Evolutionary conservation across 2,113 vertebrate species (phyloP), one percentile per base, ranked within the genome.

Genomic region (Hyla sarda): DNA sequence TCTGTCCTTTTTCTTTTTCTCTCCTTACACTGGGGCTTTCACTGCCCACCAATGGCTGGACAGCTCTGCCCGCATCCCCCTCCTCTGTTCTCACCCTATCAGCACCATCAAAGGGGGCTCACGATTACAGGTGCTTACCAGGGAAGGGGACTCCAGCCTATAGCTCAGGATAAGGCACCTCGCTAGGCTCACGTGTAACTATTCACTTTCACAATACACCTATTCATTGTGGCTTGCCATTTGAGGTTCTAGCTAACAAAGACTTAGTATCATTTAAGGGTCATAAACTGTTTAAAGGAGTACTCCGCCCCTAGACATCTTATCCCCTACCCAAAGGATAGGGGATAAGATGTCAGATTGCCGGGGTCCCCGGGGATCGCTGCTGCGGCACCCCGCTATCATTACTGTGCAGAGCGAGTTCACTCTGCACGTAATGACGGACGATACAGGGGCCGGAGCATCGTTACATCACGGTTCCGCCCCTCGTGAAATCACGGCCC

Each of bases 1-100:
- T 73, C 48, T 69, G 3, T 41, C 8, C 62, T 56, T 73, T 74
- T 73, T 41, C 69, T 85, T 30, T 65, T 80, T 74, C 50, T 52
- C 76, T 50, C 48, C 76, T 48, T 69, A 67, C 58, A 85, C 74
- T 85, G n/a, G 19, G 32, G 19, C 75, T 79, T 77, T 78, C 84
- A 41, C 74, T 50, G n/a, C 75, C 41, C 56, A 25, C 84, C 84
- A 85, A 85, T 85, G 54, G 21, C n/a, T 19, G 28, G 45, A n/a
- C 74, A 37, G 73, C 73, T 23, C n/a, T 34, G 25, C 56, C 73
- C 58, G 30, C 28, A 14, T 60, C 48, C 73, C 60, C 56, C 83
- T 78, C 83, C 58, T 21, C 56, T 52, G 30, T 78, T 48, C 45
- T 50, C 56, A 52, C 47, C 75, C 74, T 83, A 54, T 71, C 60